phyloP scores from a whole-genome alignment of 2,797 vertebrate species.

The Phoeniculus purpureus region DNA sequence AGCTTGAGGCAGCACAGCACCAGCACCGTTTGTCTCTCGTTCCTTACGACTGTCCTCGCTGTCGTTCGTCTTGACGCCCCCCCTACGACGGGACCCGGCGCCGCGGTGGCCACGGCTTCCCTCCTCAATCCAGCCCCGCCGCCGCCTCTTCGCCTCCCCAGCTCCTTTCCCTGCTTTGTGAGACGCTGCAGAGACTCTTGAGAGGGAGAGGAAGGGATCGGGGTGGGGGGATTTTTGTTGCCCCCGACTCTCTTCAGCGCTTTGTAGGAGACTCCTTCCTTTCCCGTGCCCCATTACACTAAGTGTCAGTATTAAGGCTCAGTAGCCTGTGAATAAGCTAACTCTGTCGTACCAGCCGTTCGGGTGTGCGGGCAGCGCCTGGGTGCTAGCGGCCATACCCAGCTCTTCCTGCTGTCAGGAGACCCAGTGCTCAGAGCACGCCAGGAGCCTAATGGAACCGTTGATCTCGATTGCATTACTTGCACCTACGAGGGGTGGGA shows the following conservation, averaged over 20 bases:
- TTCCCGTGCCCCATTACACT: constrained; percentile 63
- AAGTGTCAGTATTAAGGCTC: constrained; percentile 85
- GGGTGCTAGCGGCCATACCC: constrained; percentile 15
- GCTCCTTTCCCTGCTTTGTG: constrained; percentile 56
- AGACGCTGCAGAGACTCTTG: constrained; percentile 55
- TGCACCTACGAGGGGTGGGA: constrained; percentile 18
- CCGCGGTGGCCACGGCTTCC: not conserved
- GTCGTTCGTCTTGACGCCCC: constrained; percentile 59
- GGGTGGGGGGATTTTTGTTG: not conserved
- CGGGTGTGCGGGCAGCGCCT: constrained; percentile 47
- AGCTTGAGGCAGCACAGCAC: constrained; percentile 73
- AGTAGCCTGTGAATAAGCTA: constrained; percentile 81
- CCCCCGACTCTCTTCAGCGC: not conserved
- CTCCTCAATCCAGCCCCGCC: not conserved
- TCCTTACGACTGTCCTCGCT: constrained; percentile 59
- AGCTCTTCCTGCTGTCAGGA: constrained; percentile 53
- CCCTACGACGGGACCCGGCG: constrained; percentile 34
- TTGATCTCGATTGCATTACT: constrained; percentile 54
- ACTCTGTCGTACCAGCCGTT: constrained; percentile 55
- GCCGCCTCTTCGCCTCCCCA: not conserved
- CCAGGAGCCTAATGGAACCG: constrained; percentile 52
- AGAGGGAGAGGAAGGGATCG: constrained; percentile 40
- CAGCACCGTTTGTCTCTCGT: constrained; percentile 62
- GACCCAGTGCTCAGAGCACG: constrained; percentile 56
- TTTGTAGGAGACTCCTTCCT: constrained; percentile 55